phyloP scores from a whole-genome alignment of 2,888 invertebrate species.

The Protophormia terraenovae region DNA sequence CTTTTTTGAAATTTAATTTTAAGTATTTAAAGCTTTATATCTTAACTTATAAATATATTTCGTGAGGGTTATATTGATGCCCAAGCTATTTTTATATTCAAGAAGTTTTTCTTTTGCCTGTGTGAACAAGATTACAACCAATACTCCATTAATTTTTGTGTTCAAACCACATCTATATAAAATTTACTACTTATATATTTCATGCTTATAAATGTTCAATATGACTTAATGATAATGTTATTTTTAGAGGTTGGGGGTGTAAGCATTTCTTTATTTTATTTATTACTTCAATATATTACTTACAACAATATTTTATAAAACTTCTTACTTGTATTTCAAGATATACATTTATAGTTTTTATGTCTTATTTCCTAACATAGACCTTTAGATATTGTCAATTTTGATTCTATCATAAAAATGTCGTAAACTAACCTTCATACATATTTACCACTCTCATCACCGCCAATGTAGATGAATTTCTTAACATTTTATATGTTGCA shows the following conservation, averaged over 20 bases:
- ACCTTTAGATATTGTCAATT: conserved; percentile 55
- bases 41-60: too few relatives aligned
- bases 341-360: conserved; percentile 33
- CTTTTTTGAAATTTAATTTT: too few relatives aligned
- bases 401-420: conserved; percentile 62
- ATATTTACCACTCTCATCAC: background rate
- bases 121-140: too few relatives aligned
- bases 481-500: conserved; percentile 4
- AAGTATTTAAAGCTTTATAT: too few relatives aligned
- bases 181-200: background rate
- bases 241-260: background rate
- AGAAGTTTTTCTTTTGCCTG: too few relatives aligned
- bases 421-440: conserved; percentile 55
- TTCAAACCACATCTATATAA: background rate
- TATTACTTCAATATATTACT: conserved; percentile 38
- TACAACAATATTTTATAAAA: conserved; percentile 13
- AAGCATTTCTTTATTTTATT: conserved; percentile 5
- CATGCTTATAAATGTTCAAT: conserved; percentile 20
- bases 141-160: background rate
- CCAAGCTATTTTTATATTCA: too few relatives aligned
- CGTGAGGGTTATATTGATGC: too few relatives aligned
- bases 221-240: conserved; percentile 54
- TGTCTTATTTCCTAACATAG: conserved; percentile 21
- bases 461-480: background rate
- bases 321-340: background rate